Evolutionary conservation across 2,888 invertebrate species (phyloP).

Genomic region (Itoplectis maculator): DNA sequence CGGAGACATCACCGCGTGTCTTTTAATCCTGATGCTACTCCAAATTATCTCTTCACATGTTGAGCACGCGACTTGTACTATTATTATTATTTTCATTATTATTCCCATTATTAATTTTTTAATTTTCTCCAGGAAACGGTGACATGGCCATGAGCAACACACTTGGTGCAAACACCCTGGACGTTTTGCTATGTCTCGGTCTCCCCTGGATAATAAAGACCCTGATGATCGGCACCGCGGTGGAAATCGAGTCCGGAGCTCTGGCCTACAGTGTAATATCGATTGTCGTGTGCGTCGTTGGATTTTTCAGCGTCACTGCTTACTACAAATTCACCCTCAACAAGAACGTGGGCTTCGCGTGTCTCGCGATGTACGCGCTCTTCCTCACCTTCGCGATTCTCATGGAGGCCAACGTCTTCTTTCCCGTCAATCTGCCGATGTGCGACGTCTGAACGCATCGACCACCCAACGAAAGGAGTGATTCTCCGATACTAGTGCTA

Average conservation of each 20-base stretch:
- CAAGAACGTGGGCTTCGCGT: slow-evolving; percentile 88
- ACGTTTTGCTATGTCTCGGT: slow-evolving; percentile 93
- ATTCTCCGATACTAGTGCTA: background rate
- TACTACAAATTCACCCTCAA: slow-evolving; percentile 90
- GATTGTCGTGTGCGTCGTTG: slow-evolving; percentile 90
- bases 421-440: slow-evolving; percentile 80
- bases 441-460: slow-evolving; percentile 67
- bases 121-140: slow-evolving; percentile 88
- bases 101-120: too few species aligned
- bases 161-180: slow-evolving; percentile 93
- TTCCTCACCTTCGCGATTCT: slow-evolving; percentile 92
- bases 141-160: slow-evolving; percentile 95
- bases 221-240: slow-evolving; percentile 85
- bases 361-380: slow-evolving; percentile 88
- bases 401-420: slow-evolving; percentile 91
- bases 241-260: slow-evolving; percentile 91
- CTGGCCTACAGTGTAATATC: slow-evolving; percentile 93
- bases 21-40: too few species aligned
- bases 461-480: background rate
- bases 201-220: slow-evolving; percentile 94
- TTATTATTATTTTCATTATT: too few species aligned
- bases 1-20: too few species aligned
- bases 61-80: too few species aligned
- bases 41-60: too few species aligned
- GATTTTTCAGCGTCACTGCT: slow-evolving; percentile 89